These are phyloP conservation scores for Epizoanthus stellaris DNA, from an alignment of 92 coral and sea anemone species.

Conservation along the genomic window DNA sequence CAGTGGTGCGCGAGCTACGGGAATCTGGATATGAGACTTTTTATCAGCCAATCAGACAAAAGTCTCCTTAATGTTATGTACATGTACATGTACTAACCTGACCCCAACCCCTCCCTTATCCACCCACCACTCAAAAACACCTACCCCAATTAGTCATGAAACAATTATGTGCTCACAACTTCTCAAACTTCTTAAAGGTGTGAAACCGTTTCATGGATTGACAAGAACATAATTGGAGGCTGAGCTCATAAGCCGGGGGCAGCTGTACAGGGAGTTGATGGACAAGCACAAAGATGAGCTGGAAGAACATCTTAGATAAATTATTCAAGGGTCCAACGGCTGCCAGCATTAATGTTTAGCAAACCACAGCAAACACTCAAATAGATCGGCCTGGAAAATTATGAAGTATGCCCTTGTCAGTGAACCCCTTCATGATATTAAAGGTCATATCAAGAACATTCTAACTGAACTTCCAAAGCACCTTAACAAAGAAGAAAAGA, in stretches of 20 bases:
- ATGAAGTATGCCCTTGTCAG: slow-evolving; percentile 48
- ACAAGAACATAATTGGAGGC: not conserved
- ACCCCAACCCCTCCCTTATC: no score
- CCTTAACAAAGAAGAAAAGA: not conserved
- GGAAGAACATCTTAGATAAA: slow-evolving; percentile 13
- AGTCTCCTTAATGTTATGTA: no score
- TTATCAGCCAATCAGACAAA: no score
- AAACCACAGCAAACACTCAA: slow-evolving; percentile 1
- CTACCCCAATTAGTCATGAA: no score
- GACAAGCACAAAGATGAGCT: slow-evolving; percentile 4
- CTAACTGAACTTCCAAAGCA: slow-evolving; percentile 47
- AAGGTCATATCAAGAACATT: slow-evolving; percentile 30
- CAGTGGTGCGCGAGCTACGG: no score
- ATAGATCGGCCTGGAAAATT: slow-evolving; percentile 21
- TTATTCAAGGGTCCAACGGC: slow-evolving; percentile 24
- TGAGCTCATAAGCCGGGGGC: slow-evolving; percentile 4
- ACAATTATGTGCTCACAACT: no score
- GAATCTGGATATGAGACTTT: no score
- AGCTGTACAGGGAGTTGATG: not conserved
- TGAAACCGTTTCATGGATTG: not conserved
- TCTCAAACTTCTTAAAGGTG: not conserved
- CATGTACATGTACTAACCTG: no score
- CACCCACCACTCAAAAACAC: no score
- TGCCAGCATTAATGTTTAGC: slow-evolving; percentile 35
- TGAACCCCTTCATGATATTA: slow-evolving; percentile 50